Base-by-base conservation (phyloP, 2,888 invertebrate genomes). In the Drosophila testacea region DNA sequence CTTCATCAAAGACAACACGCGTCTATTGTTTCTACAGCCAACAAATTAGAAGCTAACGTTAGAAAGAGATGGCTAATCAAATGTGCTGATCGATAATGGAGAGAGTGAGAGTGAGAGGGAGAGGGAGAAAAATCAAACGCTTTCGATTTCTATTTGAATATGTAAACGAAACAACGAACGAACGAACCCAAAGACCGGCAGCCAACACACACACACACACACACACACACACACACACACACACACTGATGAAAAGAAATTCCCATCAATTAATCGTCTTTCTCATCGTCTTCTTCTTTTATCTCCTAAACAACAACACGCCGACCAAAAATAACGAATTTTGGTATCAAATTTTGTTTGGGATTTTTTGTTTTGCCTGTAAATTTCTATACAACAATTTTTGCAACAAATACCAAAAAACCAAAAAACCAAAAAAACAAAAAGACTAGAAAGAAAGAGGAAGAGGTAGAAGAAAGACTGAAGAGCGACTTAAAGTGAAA, bases 131-230 rank as follows among this genome's bases (percentile, higher is more conserved):
- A 77, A 83, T 70, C 81, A 73, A 83, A 78, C 82, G 89, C 89
- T 85, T 85, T 85, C 84, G 89, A 84, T 85, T 85, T 85, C 89
- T 85, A 79, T 85, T 85, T 79, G 83, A 85, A 85, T 88, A 85
- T 89, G 64, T 73, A 74, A 87, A 81, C 70, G 68, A 56, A 65
- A 42, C 38, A 57, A 16, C 16, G 73, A 87, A 81, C 70, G 22
- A 87, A 81, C 70, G 68, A 56, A 66, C 46, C 38, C 55, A 88
- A 83, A 83, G 83, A 83, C 83, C 89, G 69, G 83, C 83, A 80
- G 81, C 83, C 46, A 32, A 62, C 52, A 52, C 47, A 63, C 71
- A 44, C n/a, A 48, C 61, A 38, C 54, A 7, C 22, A 60, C 13
- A 50, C 44, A 34, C 50, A 69, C 73, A 48, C 56, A 56, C 38